phyloP scores from a whole-genome alignment of 2,888 invertebrate genomes.

The Rhabditoides inermis region DNA sequence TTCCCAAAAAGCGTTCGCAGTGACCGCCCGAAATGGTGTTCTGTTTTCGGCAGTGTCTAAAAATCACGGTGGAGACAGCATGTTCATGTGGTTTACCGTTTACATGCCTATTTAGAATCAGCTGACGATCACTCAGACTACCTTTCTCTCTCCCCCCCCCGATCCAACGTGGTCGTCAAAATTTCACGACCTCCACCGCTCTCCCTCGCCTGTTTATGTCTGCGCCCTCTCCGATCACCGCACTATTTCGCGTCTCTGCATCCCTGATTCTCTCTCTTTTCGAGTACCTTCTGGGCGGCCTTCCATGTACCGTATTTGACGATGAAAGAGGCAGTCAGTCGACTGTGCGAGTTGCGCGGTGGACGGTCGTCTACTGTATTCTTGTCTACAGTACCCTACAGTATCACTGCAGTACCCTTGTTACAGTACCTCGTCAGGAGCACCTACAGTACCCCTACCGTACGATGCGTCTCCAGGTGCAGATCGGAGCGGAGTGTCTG shows the following conservation, averaged over 20 bases:
- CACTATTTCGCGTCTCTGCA: neutral
- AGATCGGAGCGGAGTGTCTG: conserved; percentile 32
- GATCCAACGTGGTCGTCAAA: too few relatives aligned
- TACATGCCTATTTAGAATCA: too few relatives aligned
- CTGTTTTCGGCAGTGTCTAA: too few relatives aligned
- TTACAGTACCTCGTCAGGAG: neutral
- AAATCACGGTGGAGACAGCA: too few relatives aligned
- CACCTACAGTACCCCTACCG: neutral
- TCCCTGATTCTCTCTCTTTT: neutral
- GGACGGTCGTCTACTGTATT: neutral
- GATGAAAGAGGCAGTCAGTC: neutral
- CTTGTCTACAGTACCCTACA: neutral
- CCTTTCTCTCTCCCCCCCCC: too few relatives aligned
- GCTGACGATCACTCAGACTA: too few relatives aligned
- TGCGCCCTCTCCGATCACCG: neutral
- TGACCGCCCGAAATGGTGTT: too few relatives aligned
- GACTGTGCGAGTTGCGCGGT: neutral
- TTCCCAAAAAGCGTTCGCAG: neutral
- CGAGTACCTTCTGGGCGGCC: neutral
- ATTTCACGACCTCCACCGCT: neutral
- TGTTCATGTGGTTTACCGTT: too few relatives aligned
- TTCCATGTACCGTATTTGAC: neutral
- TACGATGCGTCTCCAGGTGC: conserved; percentile 33
- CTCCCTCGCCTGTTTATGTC: neutral
- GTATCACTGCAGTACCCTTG: neutral